Percentiles rank a stretch among this genome's conserved stretches.
These are phyloP conservation scores for Melanostoma scalare DNA, from an alignment of 2,888 invertebrate species.

Conservation along the genomic window DNA sequence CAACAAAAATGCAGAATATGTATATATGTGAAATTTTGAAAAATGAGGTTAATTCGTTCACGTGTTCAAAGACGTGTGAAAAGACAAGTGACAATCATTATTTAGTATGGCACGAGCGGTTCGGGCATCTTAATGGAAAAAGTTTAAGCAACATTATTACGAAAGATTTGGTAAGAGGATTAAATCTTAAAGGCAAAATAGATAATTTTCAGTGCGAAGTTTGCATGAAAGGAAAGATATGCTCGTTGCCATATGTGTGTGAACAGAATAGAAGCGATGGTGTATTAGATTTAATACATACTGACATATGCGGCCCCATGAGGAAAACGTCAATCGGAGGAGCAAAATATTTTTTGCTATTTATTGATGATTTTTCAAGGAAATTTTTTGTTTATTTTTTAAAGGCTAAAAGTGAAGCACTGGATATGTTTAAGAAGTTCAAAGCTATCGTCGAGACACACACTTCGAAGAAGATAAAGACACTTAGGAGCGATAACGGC, in stretches of 20 bases:
- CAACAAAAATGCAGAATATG: constrained; percentile 16
- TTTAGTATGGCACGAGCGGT: constrained; percentile 6
- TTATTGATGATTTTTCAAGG: too few species aligned
- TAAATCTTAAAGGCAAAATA: constrained; percentile 1
- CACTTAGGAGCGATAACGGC: constrained; percentile 38
- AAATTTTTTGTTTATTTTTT: neutral
- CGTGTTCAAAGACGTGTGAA: neutral
- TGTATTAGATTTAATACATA: constrained; percentile 23
- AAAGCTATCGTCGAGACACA: constrained; percentile 34
- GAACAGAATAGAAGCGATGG: constrained; percentile 5
- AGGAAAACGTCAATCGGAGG: constrained; percentile 16
- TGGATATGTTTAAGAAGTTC: constrained; percentile 35
- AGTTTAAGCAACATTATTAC: neutral
- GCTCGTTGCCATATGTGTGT: constrained; percentile 12
- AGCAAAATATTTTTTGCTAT: constrained; percentile 9
- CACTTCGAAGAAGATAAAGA: constrained; percentile 44
- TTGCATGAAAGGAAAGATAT: constrained; percentile 6
- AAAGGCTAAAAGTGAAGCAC: constrained; percentile 24
- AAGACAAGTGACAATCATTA: neutral
- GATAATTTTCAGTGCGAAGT: constrained; percentile 3
- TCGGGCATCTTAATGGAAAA: constrained; percentile 7
- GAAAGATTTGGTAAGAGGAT: constrained; percentile 10
- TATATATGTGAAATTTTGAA: constrained; percentile 15
- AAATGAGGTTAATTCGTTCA: constrained; percentile 20
- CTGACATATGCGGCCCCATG: constrained; percentile 12